Evolutionary conservation across 2,888 invertebrate genomes (phyloP), one percentile per base, ranked within the genome.

Genomic region (Torymus auratus): DNA sequence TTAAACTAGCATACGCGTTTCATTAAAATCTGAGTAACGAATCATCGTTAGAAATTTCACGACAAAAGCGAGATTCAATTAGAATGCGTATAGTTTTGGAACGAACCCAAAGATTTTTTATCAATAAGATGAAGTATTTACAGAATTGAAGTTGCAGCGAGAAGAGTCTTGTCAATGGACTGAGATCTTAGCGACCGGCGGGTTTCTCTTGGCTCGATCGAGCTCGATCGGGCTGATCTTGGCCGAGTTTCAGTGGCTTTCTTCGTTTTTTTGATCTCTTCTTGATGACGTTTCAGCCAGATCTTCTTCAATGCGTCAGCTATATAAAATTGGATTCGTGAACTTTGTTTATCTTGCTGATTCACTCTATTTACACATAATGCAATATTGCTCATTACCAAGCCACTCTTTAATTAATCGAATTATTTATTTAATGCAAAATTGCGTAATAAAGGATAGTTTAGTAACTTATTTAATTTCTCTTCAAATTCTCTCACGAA

Each of bases 171-270:
- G 81, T 84, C 85, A 78, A 80, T 72, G 20, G 70, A 81, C 69
- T 82, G 83, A 15, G 83, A 83, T 84, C 83, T 77, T 71, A 83
- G 82, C 64, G 84, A 84, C 7, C 75, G 82, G 11, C 72, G 28
- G 1, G 71, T 64, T 58, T 78, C 71, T 60, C 17, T 78, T 58
- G 52, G 60, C 67, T 74, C 78, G 61, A 55, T 80, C 72, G 61
- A 79, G 50, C 75, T 73, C 17, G 83, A 84, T 53, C 82, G 78
- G 23, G 82, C 55, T 55, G 84, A 84, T 72, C 70, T 83, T 68
- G 82, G 80, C 11, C 72, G 71, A 64, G n/a, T 56, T 67, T 76
- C 75, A n/a, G 11, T 15, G n/a, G 58, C 20, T 2, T 62, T 52
- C 17, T 52, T 23, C 12, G n/a, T 14, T 65, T 67, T 78, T 53